Conservation (phyloP, 2,113 vertebrate genomes). For the Laticauda laticaudata region DNA sequence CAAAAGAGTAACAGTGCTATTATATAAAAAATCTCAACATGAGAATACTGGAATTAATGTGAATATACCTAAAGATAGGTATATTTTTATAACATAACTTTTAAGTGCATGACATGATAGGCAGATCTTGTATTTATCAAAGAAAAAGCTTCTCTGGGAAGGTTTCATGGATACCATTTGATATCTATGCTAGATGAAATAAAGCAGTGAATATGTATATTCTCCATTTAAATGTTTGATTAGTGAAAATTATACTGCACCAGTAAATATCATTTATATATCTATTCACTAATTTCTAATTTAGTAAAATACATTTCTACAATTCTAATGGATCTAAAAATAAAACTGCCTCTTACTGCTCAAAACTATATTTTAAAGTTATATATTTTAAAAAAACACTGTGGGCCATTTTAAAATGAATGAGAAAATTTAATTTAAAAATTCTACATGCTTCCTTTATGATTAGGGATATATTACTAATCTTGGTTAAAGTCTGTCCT, state of each 20-base stretch:
- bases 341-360: neutral
- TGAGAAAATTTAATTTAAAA: neutral
- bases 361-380: neutral
- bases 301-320: neutral
- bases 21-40: neutral
- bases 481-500: neutral
- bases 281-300: neutral
- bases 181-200: neutral
- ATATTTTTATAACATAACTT: neutral
- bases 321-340: slow-evolving; percentile 8
- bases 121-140: neutral
- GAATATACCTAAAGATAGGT: slow-evolving; percentile 7
- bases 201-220: neutral
- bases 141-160: neutral
- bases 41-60: neutral
- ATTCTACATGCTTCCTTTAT: slow-evolving; percentile 6
- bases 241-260: neutral
- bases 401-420: slow-evolving; percentile 3
- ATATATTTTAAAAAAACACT: slow-evolving; percentile 16
- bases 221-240: neutral
- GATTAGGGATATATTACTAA: neutral
- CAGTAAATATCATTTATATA: neutral
- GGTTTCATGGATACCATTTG: neutral
- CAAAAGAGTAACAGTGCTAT: neutral
- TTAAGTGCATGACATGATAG: neutral